A percentile compares a stretch with the other conserved stretches of the same genome.
Conservation (phyloP, 2,888 invertebrate genomes). For the Trypoxylon attenuatum region DNA sequence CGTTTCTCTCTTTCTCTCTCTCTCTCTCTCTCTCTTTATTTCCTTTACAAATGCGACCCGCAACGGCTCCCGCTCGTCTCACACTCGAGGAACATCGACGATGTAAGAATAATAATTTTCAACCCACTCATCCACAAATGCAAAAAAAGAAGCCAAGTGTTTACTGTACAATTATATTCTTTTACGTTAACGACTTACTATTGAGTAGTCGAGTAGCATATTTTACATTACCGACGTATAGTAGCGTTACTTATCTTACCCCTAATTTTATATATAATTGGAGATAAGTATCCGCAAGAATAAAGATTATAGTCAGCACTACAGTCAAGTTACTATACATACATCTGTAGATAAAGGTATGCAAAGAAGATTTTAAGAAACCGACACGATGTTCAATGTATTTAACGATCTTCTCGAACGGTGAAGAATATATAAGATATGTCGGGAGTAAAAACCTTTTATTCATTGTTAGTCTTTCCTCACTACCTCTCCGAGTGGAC, state of each 20-base stretch:
- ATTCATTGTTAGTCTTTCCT: constrained; percentile 5
- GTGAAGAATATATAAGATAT: constrained; percentile 60
- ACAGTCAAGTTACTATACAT: constrained; percentile 59
- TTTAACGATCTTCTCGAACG: constrained; percentile 56
- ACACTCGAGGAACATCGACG: constrained; percentile 31
- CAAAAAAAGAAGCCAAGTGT: constrained; percentile 50
- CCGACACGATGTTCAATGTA: constrained; percentile 66
- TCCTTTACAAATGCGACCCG: constrained; percentile 11
- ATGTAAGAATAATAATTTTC: constrained; percentile 28
- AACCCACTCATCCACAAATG: constrained; percentile 24
- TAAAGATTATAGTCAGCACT: constrained; percentile 60
- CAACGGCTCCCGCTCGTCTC: constrained; percentile 19
- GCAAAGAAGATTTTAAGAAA: constrained; percentile 51
- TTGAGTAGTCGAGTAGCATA: constrained; percentile 52
- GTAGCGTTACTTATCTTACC: constrained; percentile 50
- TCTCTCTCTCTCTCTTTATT: not conserved
- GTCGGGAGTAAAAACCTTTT: constrained; percentile 50
- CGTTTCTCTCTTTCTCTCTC: no score
- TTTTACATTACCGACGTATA: constrained; percentile 50
- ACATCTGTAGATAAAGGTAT: constrained; percentile 50
- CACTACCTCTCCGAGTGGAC: constrained; percentile 22
- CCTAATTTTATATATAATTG: constrained; percentile 60
- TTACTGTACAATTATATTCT: constrained; percentile 66
- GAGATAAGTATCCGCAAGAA: constrained; percentile 56
- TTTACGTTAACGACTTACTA: constrained; percentile 61